Evolutionary conservation across 2,888 invertebrate species (phyloP).

Genomic region (Petrophora chlorosata): DNA sequence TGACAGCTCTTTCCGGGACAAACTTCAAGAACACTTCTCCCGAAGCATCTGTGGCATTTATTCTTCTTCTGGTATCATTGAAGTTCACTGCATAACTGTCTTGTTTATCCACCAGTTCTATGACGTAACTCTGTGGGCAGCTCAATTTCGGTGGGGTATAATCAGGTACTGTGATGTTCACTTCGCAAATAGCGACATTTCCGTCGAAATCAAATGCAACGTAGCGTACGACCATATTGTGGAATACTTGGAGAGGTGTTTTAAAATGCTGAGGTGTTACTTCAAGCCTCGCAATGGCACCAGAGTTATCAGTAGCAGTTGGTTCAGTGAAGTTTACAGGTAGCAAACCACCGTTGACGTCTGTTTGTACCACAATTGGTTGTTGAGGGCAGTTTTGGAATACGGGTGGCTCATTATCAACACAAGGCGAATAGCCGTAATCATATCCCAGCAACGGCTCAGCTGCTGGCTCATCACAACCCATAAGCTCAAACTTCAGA

Average conservation of each 20-base stretch:
- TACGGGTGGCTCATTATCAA: constrained; percentile 97
- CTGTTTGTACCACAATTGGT: constrained; percentile 94
- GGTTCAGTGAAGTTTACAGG: constrained; percentile 97
- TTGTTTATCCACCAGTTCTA: constrained; percentile 94
- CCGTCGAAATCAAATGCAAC: constrained; percentile 98
- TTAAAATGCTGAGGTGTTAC: constrained; percentile 96
- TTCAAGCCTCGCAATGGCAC: constrained; percentile 95
- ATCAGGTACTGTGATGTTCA: constrained; percentile 97
- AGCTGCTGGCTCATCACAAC: constrained; percentile 93
- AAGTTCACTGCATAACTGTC: constrained; percentile 96
- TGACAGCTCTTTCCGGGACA: constrained; percentile 92
- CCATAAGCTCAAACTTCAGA: constrained; percentile 97
- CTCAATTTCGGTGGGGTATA: constrained; percentile 95
- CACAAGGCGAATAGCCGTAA: constrained; percentile 96
- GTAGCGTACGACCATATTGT: constrained; percentile 96
- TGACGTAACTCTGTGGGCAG: constrained; percentile 97
- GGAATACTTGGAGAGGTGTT: constrained; percentile 93
- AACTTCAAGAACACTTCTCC: constrained; percentile 94
- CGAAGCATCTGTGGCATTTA: constrained; percentile 94
- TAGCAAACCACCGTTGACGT: constrained; percentile 93
- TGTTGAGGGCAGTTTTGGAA: constrained; percentile 98
- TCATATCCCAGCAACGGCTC: constrained; percentile 96
- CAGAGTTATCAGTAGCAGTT: constrained; percentile 97
- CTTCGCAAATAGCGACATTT: constrained; percentile 98
- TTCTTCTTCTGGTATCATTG: constrained; percentile 92